Conservation (phyloP, 2,113 vertebrate genomes). For the Aptenodytes patagonicus region DNA sequence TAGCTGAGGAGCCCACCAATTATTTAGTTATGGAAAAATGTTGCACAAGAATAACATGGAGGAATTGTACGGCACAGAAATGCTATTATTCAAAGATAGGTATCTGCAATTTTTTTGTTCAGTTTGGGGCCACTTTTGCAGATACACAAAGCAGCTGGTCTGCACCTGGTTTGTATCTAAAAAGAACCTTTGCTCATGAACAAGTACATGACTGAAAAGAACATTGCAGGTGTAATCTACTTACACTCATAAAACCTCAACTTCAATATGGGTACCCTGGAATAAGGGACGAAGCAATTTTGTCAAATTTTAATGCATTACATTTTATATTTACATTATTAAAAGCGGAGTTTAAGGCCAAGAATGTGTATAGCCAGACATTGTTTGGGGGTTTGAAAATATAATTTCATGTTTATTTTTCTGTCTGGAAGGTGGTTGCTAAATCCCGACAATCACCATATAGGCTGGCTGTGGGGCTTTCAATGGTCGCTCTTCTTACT, state of each 20-base stretch:
- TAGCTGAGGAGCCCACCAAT: background rate
- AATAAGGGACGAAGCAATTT: background rate
- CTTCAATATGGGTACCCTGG: background rate
- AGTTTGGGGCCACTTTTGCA: background rate
- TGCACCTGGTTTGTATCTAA: constrained; percentile 25
- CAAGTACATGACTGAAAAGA: background rate
- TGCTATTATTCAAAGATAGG: background rate
- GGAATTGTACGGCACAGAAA: background rate
- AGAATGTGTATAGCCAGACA: background rate
- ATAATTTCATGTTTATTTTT: constrained; percentile 8
- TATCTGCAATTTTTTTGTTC: background rate
- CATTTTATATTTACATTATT: background rate
- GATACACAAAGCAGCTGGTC: background rate
- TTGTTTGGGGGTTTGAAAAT: background rate
- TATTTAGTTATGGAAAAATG: background rate
- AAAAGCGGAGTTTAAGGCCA: background rate
- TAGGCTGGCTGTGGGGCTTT: background rate
- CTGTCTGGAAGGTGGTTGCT: constrained; percentile 26
- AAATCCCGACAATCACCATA: background rate
- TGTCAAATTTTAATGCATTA: background rate
- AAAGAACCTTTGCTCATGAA: background rate
- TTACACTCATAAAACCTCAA: background rate
- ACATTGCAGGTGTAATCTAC: background rate
- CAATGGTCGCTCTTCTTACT: background rate
- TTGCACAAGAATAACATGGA: background rate